These are phyloP conservation scores for Caenorhabditis japonica DNA, from an alignment of 2,888 invertebrate species.

Conservation along the genomic window DNA sequence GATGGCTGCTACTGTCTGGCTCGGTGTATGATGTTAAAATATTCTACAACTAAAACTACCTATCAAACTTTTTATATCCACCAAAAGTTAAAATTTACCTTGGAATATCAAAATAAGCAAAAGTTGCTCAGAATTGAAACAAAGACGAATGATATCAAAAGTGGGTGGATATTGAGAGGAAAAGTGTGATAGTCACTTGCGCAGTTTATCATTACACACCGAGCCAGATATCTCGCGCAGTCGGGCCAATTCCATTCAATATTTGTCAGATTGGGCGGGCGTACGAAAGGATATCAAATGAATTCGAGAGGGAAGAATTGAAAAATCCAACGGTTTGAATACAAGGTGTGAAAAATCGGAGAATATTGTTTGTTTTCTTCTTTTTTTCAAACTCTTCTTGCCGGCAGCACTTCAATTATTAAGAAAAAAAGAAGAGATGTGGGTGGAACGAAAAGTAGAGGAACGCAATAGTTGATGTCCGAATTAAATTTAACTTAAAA, in stretches of 20 bases:
- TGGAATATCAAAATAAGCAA: conserved; percentile 19
- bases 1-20: conserved; percentile 38
- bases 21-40: conserved; percentile 23
- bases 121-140: conserved; percentile 44
- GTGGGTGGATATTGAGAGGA: conserved; percentile 27
- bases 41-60: background rate
- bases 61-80: conserved; percentile 1
- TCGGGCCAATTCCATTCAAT: conserved; percentile 18
- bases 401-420: no score
- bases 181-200: conserved; percentile 49
- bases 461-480: no score
- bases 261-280: conserved; percentile 28
- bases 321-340: background rate
- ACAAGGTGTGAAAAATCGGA: conserved; percentile 27
- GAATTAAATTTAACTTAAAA: background rate
- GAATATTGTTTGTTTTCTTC: no score
- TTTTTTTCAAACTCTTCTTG: no score
- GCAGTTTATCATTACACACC: conserved; percentile 51
- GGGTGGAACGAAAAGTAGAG: no score
- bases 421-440: no score
- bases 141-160: conserved; percentile 45
- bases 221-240: conserved; percentile 43
- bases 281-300: conserved; percentile 36
- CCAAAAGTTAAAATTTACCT: conserved; percentile 28
- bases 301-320: background rate